Conservation (phyloP, 2,888 invertebrate species). For the Coelopa pilipes region DNA sequence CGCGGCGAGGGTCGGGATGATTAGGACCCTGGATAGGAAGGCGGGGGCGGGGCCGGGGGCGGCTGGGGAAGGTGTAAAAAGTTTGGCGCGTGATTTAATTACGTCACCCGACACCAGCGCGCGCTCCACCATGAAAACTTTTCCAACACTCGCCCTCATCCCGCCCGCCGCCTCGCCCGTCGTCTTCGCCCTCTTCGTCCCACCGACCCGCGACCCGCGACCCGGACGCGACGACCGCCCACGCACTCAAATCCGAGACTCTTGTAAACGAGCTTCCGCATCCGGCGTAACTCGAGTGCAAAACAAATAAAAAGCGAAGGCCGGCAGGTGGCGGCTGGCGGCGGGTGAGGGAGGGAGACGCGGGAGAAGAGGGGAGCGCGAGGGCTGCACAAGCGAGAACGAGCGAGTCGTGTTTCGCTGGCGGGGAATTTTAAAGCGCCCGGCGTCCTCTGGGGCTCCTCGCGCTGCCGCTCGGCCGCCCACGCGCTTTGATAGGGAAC, state of each 20-base stretch:
- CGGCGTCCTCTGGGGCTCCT: neutral
- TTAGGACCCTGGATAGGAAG: neutral
- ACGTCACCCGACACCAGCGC: slow-evolving; percentile 39
- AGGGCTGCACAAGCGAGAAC: slow-evolving; percentile 8
- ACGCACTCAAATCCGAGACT: neutral
- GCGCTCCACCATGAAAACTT: slow-evolving; percentile 14
- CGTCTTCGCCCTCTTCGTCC: slow-evolving; percentile 2
- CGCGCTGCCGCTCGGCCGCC: no score
- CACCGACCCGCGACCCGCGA: neutral
- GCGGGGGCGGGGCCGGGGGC: neutral
- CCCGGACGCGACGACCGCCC: neutral
- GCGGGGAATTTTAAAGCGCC: neutral
- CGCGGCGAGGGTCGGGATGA: no score
- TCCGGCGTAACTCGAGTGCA: neutral
- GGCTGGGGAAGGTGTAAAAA: slow-evolving; percentile 26
- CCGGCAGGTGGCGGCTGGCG: neutral
- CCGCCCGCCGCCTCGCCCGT: neutral
- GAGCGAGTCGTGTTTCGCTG: slow-evolving; percentile 6
- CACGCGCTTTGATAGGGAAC: no score
- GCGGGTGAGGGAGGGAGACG: neutral
- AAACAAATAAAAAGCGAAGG: neutral
- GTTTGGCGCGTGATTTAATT: slow-evolving; percentile 39
- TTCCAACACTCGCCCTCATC: neutral
- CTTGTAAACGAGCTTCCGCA: slow-evolving; percentile 2
- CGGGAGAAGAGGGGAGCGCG: neutral